A percentile compares a stretch with the other conserved stretches of the same genome.
phyloP scores from a whole-genome alignment of 2,113 vertebrate species.

The Rattus rattus region DNA sequence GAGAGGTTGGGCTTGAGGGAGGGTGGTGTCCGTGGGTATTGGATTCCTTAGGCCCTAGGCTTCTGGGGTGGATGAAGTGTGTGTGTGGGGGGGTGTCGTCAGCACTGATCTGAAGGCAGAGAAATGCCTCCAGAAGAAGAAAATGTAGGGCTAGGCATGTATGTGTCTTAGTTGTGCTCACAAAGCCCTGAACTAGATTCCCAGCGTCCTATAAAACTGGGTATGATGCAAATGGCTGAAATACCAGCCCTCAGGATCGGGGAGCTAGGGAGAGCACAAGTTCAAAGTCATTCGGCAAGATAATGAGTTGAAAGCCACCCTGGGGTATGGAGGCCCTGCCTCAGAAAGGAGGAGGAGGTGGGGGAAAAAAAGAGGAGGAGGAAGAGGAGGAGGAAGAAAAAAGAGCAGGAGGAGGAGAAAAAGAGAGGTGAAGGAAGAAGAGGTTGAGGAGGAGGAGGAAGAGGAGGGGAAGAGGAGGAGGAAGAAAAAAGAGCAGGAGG shows the following conservation, averaged over 20 bases:
- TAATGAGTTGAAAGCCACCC: background rate
- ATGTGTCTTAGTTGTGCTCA: background rate
- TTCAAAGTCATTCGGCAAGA: background rate
- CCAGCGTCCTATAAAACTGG: background rate
- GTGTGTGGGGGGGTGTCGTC: background rate
- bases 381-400: too few relatives aligned
- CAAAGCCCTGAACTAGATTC: background rate
- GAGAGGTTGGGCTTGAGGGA: background rate
- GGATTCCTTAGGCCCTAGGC: background rate
- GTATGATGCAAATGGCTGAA: too few relatives aligned
- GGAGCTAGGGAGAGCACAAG: too few relatives aligned
- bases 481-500: too few relatives aligned
- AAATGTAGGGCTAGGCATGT: background rate
- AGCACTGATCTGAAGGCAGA: background rate
- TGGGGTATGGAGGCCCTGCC: background rate
- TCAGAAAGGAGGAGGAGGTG: background rate
- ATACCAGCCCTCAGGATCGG: background rate
- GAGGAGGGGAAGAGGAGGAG: too few relatives aligned
- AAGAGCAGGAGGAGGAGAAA: rapidly evolving
- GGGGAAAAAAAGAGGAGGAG: too few relatives aligned
- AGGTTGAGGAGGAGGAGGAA: background rate
- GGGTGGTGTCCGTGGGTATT: rapidly evolving
- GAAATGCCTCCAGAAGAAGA: background rate
- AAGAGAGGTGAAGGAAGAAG: too few relatives aligned
- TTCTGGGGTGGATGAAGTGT: background rate